Conservation (phyloP, 2,888 invertebrate species). For the Ichneumoninae sp. region DNA sequence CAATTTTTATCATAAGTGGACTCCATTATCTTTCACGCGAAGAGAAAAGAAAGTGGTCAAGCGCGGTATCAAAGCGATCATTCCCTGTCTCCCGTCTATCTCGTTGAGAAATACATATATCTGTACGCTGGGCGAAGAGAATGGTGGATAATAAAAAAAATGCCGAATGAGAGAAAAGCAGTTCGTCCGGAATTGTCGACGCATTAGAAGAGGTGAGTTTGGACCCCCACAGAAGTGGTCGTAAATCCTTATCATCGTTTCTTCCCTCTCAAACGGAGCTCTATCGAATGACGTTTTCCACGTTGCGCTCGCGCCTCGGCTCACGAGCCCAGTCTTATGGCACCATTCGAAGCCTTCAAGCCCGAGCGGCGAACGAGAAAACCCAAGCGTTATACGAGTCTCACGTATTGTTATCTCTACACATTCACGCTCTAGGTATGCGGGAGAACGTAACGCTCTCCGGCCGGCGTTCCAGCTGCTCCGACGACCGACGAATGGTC, state of each 20-base stretch:
- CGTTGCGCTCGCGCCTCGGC: constrained; percentile 45
- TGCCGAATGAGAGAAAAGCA: constrained; percentile 48
- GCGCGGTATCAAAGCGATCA: constrained; percentile 31
- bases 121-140: constrained; percentile 25
- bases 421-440: constrained; percentile 69
- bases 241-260: constrained; percentile 79
- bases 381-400: constrained; percentile 65
- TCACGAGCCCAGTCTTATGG: constrained; percentile 36
- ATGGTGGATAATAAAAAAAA: constrained; percentile 27
- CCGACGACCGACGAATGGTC: constrained; percentile 69
- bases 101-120: constrained; percentile 45
- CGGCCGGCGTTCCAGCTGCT: constrained; percentile 1
- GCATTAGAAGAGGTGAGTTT: constrained; percentile 68
- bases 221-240: constrained; percentile 63
- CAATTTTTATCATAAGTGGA: constrained; percentile 51
- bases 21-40: constrained; percentile 40
- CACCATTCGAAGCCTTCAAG: constrained; percentile 22
- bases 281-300: constrained; percentile 53
- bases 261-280: constrained; percentile 68
- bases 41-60: not conserved
- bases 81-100: constrained; percentile 20
- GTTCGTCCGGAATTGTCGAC: constrained; percentile 68
- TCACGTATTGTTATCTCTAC: constrained; percentile 76
- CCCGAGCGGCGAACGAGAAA: constrained; percentile 54
- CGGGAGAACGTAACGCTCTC: constrained; percentile 50